Conservation (phyloP, 2,888 invertebrate genomes). For the Rhaphigaster nebulosa region DNA sequence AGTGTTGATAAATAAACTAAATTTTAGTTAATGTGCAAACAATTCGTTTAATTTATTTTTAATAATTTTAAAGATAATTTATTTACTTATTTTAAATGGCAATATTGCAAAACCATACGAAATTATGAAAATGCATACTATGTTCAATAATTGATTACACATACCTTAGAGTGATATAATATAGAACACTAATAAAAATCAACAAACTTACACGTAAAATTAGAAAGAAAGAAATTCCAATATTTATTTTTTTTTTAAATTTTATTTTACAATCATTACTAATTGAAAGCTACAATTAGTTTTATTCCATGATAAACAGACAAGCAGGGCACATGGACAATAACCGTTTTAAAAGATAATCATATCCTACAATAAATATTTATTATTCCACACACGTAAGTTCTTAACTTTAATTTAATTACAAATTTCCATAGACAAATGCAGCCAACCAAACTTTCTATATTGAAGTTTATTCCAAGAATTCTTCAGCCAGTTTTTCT, state of each 20-base stretch:
- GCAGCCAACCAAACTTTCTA: not conserved
- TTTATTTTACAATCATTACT: constrained; percentile 15
- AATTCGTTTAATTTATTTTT: constrained; percentile 10
- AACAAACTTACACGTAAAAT: constrained; percentile 23
- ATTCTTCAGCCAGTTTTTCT: not conserved
- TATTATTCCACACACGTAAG: not conserved
- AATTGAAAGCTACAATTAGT: constrained; percentile 1
- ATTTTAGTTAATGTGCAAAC: constrained; percentile 38
- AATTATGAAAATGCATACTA: not conserved
- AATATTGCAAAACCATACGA: constrained; percentile 3
- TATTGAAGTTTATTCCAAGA: not conserved
- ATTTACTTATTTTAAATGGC: not conserved
- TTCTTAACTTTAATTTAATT: constrained; percentile 21
- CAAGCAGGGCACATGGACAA: constrained; percentile 33
- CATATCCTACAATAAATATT: constrained; percentile 24
- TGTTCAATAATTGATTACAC: not conserved
- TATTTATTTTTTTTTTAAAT: not conserved
- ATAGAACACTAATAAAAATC: constrained; percentile 38
- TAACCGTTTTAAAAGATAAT: not conserved
- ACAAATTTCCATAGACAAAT: not conserved
- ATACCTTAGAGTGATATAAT: constrained; percentile 11
- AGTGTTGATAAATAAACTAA: not conserved
- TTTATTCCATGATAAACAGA: constrained; percentile 32
- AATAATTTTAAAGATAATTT: constrained; percentile 26
- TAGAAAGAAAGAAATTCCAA: not conserved